A percentile compares a stretch with the other conserved stretches of the same genome.
Conservation (phyloP, 1,140 invertebrate genomes). For the Latrodectus geometricus region DNA sequence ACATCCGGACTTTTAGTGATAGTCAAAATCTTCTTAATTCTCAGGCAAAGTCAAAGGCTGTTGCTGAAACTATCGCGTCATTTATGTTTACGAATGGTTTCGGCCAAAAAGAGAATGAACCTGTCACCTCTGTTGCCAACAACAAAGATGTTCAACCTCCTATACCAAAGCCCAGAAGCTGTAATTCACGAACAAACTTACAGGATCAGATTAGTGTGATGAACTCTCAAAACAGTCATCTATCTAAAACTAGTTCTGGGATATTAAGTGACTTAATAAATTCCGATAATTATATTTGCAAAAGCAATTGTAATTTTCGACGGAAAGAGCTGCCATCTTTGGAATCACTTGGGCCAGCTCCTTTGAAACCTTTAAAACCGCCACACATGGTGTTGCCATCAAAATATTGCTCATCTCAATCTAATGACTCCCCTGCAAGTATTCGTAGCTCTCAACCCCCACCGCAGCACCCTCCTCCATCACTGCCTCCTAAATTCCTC, state of each 20-base stretch:
- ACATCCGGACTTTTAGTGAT: neutral
- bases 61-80: constrained; percentile 48
- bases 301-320: constrained; percentile 31
- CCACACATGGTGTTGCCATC: neutral
- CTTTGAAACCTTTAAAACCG: constrained; percentile 37
- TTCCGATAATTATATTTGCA: constrained; percentile 57
- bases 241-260: neutral
- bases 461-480: neutral
- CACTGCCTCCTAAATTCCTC: neutral
- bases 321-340: constrained; percentile 36
- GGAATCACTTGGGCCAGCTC: constrained; percentile 43
- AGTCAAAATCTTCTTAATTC: neutral
- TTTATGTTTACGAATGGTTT: constrained; percentile 48
- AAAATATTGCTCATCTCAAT: constrained; percentile 15
- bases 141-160: constrained; percentile 21
- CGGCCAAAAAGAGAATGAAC: neutral
- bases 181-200: constrained; percentile 8
- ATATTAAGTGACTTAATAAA: constrained; percentile 6
- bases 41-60: constrained; percentile 17
- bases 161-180: constrained; percentile 9
- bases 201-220: neutral
- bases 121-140: neutral
- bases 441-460: neutral
- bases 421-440: neutral
- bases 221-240: neutral